These are phyloP conservation scores for Camponotus fellah DNA, from an alignment of 2,888 invertebrate species.

Conservation along the genomic window DNA sequence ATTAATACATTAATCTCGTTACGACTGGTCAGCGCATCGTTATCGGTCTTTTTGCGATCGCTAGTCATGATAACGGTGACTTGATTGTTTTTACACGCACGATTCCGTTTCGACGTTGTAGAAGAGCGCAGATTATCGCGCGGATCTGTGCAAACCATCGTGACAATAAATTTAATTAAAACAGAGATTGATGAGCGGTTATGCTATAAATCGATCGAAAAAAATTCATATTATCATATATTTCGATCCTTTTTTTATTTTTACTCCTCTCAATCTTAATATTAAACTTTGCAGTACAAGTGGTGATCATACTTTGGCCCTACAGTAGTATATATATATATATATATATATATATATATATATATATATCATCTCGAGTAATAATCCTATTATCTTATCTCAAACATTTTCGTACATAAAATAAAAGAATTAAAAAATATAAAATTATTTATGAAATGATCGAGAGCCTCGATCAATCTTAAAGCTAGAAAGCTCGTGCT, in stretches of 20 bases:
- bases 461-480: neutral
- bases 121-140: slow-evolving; percentile 54
- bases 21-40: slow-evolving; percentile 56
- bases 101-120: slow-evolving; percentile 31
- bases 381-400: neutral
- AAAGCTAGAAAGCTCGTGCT: neutral
- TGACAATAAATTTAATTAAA: slow-evolving; percentile 63
- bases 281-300: neutral
- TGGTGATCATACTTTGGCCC: neutral
- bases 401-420: neutral
- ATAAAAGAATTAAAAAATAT: neutral
- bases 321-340: neutral
- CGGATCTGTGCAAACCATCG: slow-evolving; percentile 53
- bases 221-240: neutral
- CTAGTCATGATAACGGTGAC: slow-evolving; percentile 46
- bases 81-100: slow-evolving; percentile 60
- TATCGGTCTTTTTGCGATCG: slow-evolving; percentile 62
- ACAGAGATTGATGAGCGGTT: slow-evolving; percentile 25
- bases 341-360: neutral
- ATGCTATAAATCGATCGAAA: neutral
- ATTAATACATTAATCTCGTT: slow-evolving; percentile 73
- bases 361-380: neutral
- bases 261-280: neutral
- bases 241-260: neutral
- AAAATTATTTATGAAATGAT: neutral